Percentiles rank a stretch among this genome's conserved stretches.
These are phyloP conservation scores for Tapirus terrestris DNA, from an alignment of 2,113 vertebrate species.

Conservation along the genomic window DNA sequence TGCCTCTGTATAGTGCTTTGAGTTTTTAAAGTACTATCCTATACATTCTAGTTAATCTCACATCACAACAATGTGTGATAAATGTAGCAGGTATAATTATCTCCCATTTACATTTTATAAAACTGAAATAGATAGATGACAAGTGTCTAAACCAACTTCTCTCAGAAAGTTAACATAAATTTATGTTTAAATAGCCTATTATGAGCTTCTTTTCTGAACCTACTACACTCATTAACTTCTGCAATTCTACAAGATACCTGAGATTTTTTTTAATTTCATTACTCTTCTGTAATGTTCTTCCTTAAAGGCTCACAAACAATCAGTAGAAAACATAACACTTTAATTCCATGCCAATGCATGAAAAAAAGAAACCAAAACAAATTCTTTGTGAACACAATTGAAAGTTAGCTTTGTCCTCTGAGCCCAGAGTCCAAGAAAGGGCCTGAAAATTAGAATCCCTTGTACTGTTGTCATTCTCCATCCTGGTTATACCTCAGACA, in stretches of 20 bases:
- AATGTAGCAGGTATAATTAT: not conserved
- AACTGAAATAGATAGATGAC: not conserved
- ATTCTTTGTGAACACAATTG: not conserved
- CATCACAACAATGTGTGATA: not conserved
- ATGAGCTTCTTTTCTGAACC: not conserved
- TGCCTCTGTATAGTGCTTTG: not conserved
- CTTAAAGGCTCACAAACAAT: not conserved
- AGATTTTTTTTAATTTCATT: not conserved
- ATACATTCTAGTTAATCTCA: not conserved
- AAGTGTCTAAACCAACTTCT: not conserved
- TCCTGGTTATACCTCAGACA: not conserved
- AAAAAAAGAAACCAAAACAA: not conserved
- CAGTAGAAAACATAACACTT: slow-evolving; percentile 32
- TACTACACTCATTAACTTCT: not conserved
- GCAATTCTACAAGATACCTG: not conserved
- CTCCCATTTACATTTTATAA: not conserved
- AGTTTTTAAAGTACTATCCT: not conserved
- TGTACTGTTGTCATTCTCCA: not conserved
- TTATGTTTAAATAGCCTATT: not conserved
- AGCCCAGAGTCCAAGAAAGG: not conserved
- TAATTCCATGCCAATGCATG: not conserved
- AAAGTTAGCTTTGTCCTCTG: not conserved
- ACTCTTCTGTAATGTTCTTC: slow-evolving; percentile 27
- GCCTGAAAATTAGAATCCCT: not conserved
- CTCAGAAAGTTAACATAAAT: not conserved